A percentile compares a stretch with the other conserved stretches of the same genome.
These are phyloP conservation scores for Clavelina lepadiformis DNA, from an alignment of 23 tunicate species.

Conservation along the genomic window DNA sequence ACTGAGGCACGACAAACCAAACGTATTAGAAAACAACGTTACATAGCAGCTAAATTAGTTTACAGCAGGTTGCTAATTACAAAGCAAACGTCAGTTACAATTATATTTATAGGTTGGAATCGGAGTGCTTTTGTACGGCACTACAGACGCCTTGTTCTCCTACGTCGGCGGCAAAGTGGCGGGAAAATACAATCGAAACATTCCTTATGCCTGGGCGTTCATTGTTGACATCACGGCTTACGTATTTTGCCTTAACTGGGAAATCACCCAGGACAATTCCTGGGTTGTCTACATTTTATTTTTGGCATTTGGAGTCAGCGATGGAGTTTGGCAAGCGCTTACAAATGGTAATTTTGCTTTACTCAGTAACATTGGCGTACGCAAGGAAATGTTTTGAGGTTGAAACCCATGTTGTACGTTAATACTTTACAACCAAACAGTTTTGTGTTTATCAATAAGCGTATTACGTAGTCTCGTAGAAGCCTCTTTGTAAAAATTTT, in stretches of 20 bases:
- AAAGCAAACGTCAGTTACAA: too few species aligned
- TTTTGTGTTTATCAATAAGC: too few species aligned
- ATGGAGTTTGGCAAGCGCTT: constrained; percentile 4
- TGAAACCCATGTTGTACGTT: too few species aligned
- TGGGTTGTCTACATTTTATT: neutral
- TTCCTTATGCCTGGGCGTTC: neutral
- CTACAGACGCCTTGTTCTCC: neutral
- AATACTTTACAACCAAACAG: too few species aligned
- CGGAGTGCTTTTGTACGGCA: neutral
- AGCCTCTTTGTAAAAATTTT: too few species aligned
- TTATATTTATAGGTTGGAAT: constrained; percentile 1
- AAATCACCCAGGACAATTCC: neutral
- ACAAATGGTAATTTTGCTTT: constrained; percentile 8
- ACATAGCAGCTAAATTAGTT: too few species aligned
- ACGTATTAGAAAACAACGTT: too few species aligned
- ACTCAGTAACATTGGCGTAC: too few species aligned
- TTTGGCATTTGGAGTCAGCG: constrained; percentile 6
- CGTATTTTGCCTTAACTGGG: neutral
- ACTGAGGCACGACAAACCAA: too few species aligned
- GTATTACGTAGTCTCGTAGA: too few species aligned
- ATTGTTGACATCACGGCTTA: neutral
- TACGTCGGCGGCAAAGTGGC: constrained; percentile 5
- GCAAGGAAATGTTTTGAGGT: too few species aligned
- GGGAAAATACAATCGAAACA: neutral
- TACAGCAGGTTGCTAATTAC: too few species aligned